These are phyloP conservation scores for Semotilus atromaculatus DNA, from an alignment of 2,797 vertebrate species.

Conservation along the genomic window DNA sequence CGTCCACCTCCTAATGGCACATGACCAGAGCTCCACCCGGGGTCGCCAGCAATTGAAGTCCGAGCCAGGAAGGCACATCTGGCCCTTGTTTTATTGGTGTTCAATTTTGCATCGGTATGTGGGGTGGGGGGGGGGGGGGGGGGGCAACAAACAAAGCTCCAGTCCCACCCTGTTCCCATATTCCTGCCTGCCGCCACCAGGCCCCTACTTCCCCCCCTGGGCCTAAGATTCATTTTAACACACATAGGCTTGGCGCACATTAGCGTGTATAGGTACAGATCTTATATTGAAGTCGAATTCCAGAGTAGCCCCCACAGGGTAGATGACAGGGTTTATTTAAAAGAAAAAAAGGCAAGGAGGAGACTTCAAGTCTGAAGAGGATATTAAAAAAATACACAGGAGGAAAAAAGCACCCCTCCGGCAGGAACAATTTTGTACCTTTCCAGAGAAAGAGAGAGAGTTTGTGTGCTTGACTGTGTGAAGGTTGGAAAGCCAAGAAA, in stretches of 20 bases:
- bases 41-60: constrained; percentile 72
- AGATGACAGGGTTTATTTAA: constrained; percentile 80
- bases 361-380: constrained; percentile 82
- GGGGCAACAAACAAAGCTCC: constrained; percentile 78
- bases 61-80: constrained; percentile 79
- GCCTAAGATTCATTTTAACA: constrained; percentile 67
- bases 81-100: constrained; percentile 79
- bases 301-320: constrained; percentile 73
- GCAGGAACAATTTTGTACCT: constrained; percentile 78
- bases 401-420: constrained; percentile 67
- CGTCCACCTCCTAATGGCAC: constrained; percentile 67
- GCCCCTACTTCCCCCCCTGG: constrained; percentile 14
- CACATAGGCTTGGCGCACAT: constrained; percentile 37
- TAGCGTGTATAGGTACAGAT: constrained; percentile 74
- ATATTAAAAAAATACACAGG: constrained; percentile 84
- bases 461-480: constrained; percentile 53
- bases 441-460: constrained; percentile 58
- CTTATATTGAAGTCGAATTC: constrained; percentile 77
- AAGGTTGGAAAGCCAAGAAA: constrained; percentile 4
- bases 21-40: constrained; percentile 68
- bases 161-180: constrained; percentile 76
- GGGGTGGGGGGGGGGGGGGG: no score
- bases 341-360: constrained; percentile 65
- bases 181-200: constrained; percentile 50
- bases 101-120: constrained; percentile 76